Evolutionary conservation across 2,113 vertebrate species (phyloP).

Genomic region (Myodes glareolus): DNA sequence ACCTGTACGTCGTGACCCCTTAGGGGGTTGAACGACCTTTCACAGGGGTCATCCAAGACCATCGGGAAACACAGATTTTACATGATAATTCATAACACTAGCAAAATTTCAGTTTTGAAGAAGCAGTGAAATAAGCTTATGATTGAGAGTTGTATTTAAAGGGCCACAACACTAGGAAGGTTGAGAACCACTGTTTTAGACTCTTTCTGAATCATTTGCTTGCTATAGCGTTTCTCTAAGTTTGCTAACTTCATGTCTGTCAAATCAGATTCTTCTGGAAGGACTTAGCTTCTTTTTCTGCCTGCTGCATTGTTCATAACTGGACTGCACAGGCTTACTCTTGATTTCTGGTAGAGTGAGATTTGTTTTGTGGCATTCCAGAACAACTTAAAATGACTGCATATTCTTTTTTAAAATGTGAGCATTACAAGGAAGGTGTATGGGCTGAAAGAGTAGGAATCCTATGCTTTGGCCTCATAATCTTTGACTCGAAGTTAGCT

Average conservation of each 20-base stretch:
- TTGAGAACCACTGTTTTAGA: not conserved
- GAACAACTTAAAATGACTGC: not conserved
- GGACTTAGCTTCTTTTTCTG: not conserved
- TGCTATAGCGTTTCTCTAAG: not conserved
- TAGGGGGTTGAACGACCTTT: not conserved
- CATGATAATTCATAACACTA: not conserved
- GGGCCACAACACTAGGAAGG: not conserved
- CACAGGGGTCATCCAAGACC: not conserved
- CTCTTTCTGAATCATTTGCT: not conserved
- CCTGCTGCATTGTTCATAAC: too few relatives aligned
- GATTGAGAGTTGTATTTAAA: not conserved
- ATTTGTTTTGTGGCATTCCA: not conserved
- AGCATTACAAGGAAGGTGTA: not conserved
- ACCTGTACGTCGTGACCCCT: not conserved
- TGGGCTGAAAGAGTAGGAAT: not conserved
- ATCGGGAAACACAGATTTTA: not conserved
- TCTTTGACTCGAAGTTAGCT: conserved; percentile 19
- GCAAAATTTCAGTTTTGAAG: not conserved
- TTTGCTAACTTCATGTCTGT: not conserved
- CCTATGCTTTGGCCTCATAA: not conserved
- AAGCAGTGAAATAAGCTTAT: not conserved
- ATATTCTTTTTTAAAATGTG: not conserved
- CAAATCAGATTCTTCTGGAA: not conserved
- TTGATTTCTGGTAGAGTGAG: not conserved
- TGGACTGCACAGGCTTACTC: not conserved